These are phyloP conservation scores for Tenthredo mesomela DNA, from an alignment of 2,888 invertebrate genomes.

Conservation along the genomic window DNA sequence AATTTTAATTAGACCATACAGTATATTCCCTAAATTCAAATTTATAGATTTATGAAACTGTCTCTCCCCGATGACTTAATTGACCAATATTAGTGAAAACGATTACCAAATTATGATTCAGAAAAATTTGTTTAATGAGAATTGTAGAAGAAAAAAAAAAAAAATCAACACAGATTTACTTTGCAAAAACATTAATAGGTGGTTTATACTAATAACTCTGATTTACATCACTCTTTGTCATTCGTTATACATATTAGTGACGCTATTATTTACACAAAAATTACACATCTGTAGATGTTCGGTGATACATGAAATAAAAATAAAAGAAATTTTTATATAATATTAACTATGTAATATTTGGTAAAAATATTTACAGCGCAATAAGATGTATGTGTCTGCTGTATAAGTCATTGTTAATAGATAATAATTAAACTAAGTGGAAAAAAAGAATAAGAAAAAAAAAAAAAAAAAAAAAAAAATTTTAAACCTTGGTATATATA, in stretches of 20 bases:
- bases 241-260: not conserved
- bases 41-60: not conserved
- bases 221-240: constrained; percentile 12
- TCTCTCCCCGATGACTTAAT: not conserved
- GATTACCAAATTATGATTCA: not conserved
- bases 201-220: not conserved
- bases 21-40: not conserved
- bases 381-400: constrained; percentile 39
- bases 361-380: constrained; percentile 25
- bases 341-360: constrained; percentile 7
- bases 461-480: constrained; percentile 22
- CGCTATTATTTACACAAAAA: not conserved
- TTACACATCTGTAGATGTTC: not conserved
- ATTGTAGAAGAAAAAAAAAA: not conserved
- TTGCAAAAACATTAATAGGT: not conserved
- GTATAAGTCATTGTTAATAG: constrained; percentile 52
- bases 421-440: constrained; percentile 48
- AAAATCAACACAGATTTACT: too few relatives aligned
- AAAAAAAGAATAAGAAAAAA: not conserved
- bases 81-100: not conserved
- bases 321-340: not conserved
- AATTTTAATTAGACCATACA: not conserved
- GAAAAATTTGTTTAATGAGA: not conserved
- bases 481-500: constrained; percentile 48
- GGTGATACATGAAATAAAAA: not conserved